phyloP scores from a whole-genome alignment of 2,888 invertebrate genomes.

The Drosophila nr. perissopoda region DNA sequence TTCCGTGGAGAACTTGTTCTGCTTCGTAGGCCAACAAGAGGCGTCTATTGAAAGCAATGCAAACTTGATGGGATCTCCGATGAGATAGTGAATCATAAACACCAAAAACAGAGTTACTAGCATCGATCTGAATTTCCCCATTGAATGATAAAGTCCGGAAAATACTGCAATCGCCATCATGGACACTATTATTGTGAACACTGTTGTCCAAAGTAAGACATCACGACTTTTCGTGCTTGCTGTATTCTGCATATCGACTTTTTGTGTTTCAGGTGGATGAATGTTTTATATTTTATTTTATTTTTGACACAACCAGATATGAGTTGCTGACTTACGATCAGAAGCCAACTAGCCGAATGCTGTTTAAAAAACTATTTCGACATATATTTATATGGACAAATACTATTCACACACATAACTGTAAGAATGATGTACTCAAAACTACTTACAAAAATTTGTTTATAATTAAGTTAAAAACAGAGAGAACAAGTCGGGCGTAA shows the following conservation, averaged over 20 bases:
- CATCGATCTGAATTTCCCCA: slow-evolving; percentile 59
- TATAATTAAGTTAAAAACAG: background rate
- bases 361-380: background rate
- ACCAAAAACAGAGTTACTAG: slow-evolving; percentile 55
- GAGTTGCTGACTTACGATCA: background rate
- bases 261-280: background rate
- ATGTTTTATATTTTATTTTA: background rate
- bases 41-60: slow-evolving; percentile 41
- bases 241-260: slow-evolving; percentile 4
- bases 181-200: slow-evolving; percentile 22
- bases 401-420: background rate
- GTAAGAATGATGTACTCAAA: background rate
- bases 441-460: background rate
- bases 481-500: background rate
- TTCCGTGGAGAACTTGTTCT: slow-evolving; percentile 13
- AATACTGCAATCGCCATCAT: slow-evolving; percentile 17
- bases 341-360: background rate
- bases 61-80: slow-evolving; percentile 68
- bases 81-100: slow-evolving; percentile 55
- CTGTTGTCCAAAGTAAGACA: slow-evolving; percentile 25
- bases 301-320: background rate
- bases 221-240: slow-evolving; percentile 1
- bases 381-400: background rate
- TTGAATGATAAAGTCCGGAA: slow-evolving; percentile 65
- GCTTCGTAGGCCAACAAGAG: slow-evolving; percentile 39